Base-by-base conservation (phyloP, 2,113 vertebrate species). In the Otolemur garnettii region DNA sequence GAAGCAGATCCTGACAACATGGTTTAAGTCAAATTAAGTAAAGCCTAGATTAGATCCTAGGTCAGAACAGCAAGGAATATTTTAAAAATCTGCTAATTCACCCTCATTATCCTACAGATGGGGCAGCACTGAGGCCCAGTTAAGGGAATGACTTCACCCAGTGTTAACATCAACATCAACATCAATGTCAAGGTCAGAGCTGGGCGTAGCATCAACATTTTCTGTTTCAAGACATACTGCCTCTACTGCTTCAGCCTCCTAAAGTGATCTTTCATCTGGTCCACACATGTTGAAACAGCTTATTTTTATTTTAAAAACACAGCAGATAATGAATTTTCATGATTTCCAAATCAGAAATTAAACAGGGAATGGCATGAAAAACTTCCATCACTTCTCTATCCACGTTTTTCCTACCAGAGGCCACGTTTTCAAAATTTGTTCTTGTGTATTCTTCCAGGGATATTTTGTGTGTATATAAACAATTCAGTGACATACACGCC, bases 281-380 rank as follows among this genome's bases (percentile, higher is more conserved):
- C 19, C 24, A 33, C 26, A 15, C 15, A 33, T 28, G 38, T 28
- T 72, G 33, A 88, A 87, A 81, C 4, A 69, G 22, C 13, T 91
- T 10, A 7, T 66, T 87, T 92, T 77, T 60, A 74, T 93, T 84
- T 91, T 42, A 35, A 72, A 87, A 84, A 21, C 42, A 62, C 53
- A 71, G 22, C n/a, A 38, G 66, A 42, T 42, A 24, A 62, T 59
- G 18, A 12, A n/a, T 83, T 78, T 21, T 53, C 35, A 60, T 30
- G 12, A 30, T 24, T 92, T 72, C 30, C 50, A 38, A 90, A 80
- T 90, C 5, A 92, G 93, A 87, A 91, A 81, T 64, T n/a, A 45
- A 80, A 74, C 5, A 82, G 9, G 30, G 28, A 81, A n/a, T 53
- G 7, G 62, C 77, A 84, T 28, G 18, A 35, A 84, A 78, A 80